These are phyloP conservation scores for Anguilla megastoma DNA, from an alignment of 2,797 vertebrate species.

Conservation along the genomic window DNA sequence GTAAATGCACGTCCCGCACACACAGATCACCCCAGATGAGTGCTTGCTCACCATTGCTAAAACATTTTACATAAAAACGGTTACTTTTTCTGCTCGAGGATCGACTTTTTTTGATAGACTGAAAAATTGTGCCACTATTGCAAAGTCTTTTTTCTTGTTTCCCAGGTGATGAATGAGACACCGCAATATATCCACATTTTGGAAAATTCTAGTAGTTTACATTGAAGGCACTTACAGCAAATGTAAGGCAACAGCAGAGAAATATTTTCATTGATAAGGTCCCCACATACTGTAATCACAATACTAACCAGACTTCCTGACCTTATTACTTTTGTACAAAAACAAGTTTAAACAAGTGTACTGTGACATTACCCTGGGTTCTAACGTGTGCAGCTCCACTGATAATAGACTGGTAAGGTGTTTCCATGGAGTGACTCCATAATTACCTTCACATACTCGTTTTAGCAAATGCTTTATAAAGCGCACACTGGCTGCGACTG, in stretches of 20 bases:
- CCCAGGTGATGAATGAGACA: too few relatives aligned
- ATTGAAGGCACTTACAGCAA: neutral
- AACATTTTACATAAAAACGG: neutral
- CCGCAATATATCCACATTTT: neutral
- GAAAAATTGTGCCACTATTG: too few relatives aligned
- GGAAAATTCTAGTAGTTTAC: neutral
- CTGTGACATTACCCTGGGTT: neutral
- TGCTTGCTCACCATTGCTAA: neutral
- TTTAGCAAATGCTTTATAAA: neutral
- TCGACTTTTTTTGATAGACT: too few relatives aligned
- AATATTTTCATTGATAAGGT: neutral
- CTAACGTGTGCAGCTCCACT: neutral
- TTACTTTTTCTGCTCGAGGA: too few relatives aligned
- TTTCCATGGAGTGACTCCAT: neutral
- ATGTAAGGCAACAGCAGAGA: neutral
- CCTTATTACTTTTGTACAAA: neutral
- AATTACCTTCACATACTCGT: neutral
- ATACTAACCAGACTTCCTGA: neutral
- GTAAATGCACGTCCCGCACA: neutral
- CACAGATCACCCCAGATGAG: neutral
- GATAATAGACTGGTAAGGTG: neutral
- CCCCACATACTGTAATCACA: neutral
- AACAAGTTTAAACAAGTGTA: neutral
- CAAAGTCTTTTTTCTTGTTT: too few relatives aligned
- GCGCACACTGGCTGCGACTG: neutral